Evolutionary conservation across 2,113 vertebrate genomes (phyloP), one percentile per base, ranked within the genome.

Genomic region (Apteryx mantelli): DNA sequence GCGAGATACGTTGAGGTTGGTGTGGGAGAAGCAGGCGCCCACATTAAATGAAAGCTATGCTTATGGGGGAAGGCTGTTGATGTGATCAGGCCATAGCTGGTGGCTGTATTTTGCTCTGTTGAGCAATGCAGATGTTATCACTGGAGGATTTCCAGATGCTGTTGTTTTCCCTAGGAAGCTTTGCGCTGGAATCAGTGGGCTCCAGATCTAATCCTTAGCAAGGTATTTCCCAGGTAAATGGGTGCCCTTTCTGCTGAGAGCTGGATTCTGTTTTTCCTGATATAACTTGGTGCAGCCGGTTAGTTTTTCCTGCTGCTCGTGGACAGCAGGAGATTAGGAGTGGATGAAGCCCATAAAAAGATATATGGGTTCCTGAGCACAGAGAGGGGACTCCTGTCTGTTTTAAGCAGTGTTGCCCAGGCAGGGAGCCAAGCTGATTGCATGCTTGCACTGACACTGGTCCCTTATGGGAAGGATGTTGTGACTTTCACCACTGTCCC

Each of bases 81-180:
- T 38, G 86, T 28, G 50, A 71, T 65, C 53, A 55, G 88, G 73
- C 60, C 64, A 9, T 60, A 81, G 84, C 71, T 89, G 71, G 42
- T 95, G 82, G 76, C 46, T 90, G 46, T 44, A 0, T 68, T 88
- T 60, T 26, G 11, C 64, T 77, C 24, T 83, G 25, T 81, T 83
- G 91, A 91, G 74, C 80, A 91, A 82, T 38, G 80, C 73, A 83
- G 79, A 75, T 86, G 13, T 81, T 93, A 81, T 48, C 60, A 48
- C 76, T 95, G 91, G 76, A 93, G 83, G 26, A 48, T 40, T 79
- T 88, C 71, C 89, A 81, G 55, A 88, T 82, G 50, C 50, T 89
- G 64, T 6, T 18, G 82, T 69, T 85, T 95, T 91, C 87, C 36
- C 65, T 88, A 64, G 52, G 68, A 83, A 55, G 60, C 7, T 93